Evolutionary conservation across 2,113 vertebrate species (phyloP), one percentile per base, ranked within the genome.

Genomic region (Apteryx owenii): DNA sequence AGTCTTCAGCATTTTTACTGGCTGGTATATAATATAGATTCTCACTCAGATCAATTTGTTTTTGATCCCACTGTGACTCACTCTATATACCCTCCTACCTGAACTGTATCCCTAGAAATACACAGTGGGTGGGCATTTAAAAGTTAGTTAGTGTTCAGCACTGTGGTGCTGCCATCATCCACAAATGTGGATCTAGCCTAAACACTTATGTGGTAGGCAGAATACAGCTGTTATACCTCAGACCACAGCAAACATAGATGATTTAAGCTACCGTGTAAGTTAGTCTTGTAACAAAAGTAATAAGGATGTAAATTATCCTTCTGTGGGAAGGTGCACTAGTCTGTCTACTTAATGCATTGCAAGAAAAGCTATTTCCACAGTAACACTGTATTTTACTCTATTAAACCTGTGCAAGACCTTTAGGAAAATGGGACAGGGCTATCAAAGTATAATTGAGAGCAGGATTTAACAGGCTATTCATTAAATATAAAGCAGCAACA

Each of bases 11-110:
- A 29, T 7, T 29, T 40, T 19, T 44, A 10, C 26, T 42, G 17
- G 12, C 64, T 29, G 1, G 19, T 29, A 10, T 13, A 8, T 31
- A 42, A 10, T 2, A 10, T 5, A 1, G 1, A 0, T 5, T 33
- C 9, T 54, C 12, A 28, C 38, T 29, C 38, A 11, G 28, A 9
- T 36, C 28, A 53, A 2, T 33, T 71, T 53, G 29, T 4, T 82
- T 48, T 53, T 25, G 5, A 14, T 22, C 12, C 21, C 14, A 38
- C 42, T 71, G 0, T 5, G 56, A 28, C 33, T 51, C 10, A 28
- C 25, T 42, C 23, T 10, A 20, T 46, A 6, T 31, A 21, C 10
- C 26, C 20, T 6, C 9, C 1, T 0, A 8, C 4, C 46, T 50
- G 14, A 13, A 3, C 7, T 18, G 28, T 3, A 13, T 38, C 38